Base-by-base conservation (phyloP, 2,888 invertebrate species). In the Lepidonotus clava region DNA sequence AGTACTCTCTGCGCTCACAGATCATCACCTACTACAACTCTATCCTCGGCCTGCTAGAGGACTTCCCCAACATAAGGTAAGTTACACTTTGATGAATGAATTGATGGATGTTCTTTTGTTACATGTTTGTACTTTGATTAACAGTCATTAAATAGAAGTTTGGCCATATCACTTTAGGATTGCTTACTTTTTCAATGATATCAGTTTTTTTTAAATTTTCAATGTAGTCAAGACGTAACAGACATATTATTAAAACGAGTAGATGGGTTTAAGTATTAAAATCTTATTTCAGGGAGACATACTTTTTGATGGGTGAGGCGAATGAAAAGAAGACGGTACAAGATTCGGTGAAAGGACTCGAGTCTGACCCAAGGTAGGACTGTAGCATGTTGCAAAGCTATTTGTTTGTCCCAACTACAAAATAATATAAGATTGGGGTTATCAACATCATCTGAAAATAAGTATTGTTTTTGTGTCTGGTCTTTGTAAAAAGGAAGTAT, bases 21-120 rank as follows among this genome's bases (percentile, higher is more conserved):
- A 91, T 94, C 18, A 91, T 94, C 28, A 90, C 91, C 14, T 92
- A 92, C 89, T 94, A 94, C 90, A 92, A 92, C 90, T 93, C 93
- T 86, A 93, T 94, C 0, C 88, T 91, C 4, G 88, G 89, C 34
- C 89, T 93, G 24, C 90, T 94, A 41, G 91, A 92, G 76, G 91
- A 92, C 66, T 93, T 93, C 87, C 94, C 94, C n/a, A 89, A 90
- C 87, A 90, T 94, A 89, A 92, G 93, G 93, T 93, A 34, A 24
- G n/a, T 1, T 38, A 21, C n/a, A n/a, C n/a, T n/a, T n/a, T n/a
- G n/a, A n/a, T n/a, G n/a, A n/a, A n/a, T n/a, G n/a, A n/a, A n/a
- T n/a, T n/a, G n/a, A n/a, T n/a, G n/a, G n/a, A n/a, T n/a, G n/a
- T n/a, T n/a, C n/a, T n/a, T n/a, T n/a, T n/a, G n/a, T n/a, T n/a